Percentiles rank a stretch among this genome's conserved stretches.
Conservation (phyloP, 2,888 invertebrate genomes). For the Agrotis puta region DNA sequence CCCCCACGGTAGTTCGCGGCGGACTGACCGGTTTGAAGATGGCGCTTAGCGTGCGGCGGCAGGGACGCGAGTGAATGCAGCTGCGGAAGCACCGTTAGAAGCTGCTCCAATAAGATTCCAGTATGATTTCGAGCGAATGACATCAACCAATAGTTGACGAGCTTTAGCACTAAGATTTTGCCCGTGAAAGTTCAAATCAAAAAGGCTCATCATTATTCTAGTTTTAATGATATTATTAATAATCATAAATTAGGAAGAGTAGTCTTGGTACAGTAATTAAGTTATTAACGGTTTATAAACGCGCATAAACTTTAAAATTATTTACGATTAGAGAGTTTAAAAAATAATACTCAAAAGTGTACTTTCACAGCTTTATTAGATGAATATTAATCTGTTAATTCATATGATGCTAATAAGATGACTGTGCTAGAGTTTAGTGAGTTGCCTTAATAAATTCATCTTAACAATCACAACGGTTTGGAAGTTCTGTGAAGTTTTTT, state of each 20-base stretch:
- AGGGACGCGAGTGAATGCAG: constrained; percentile 83
- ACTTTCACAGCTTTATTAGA: constrained; percentile 4
- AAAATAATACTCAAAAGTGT: neutral
- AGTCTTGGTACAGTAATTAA: constrained; percentile 63
- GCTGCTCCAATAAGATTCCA: constrained; percentile 75
- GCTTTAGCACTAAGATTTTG: constrained; percentile 68
- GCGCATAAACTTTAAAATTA: constrained; percentile 17
- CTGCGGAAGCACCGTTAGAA: constrained; percentile 76
- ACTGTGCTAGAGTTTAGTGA: neutral
- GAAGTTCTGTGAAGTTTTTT: too few species aligned
- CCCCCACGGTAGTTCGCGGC: constrained; percentile 86
- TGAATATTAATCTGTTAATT: too few species aligned
- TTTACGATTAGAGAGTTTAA: constrained; percentile 25
- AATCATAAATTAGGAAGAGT: constrained; percentile 55
- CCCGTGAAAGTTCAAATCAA: constrained; percentile 86
- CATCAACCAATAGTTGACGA: constrained; percentile 73
- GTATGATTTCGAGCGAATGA: constrained; percentile 53
- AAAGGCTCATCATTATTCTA: constrained; percentile 73
- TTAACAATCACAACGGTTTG: too few species aligned
- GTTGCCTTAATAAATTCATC: too few species aligned
- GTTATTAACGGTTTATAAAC: constrained; percentile 65
- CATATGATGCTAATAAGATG: neutral
- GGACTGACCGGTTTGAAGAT: constrained; percentile 87
- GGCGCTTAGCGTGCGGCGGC: constrained; percentile 79
- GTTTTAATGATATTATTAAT: constrained; percentile 63